A percentile compares a stretch with the other conserved stretches of the same genome.
Conservation (phyloP, 2,888 invertebrate species). For the Sinopyrophorus schimmeli region DNA sequence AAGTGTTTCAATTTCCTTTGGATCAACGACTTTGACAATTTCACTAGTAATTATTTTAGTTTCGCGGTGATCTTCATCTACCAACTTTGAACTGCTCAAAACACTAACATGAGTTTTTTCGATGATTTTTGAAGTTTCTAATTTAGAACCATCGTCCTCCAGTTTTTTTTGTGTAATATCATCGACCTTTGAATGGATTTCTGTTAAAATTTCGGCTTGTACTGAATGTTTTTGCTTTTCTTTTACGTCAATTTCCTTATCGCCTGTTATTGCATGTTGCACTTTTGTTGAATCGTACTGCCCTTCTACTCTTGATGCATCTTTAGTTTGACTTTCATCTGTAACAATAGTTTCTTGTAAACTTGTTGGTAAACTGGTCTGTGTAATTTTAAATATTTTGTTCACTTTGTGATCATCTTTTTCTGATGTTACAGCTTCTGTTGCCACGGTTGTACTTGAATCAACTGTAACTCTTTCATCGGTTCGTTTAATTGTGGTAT, state of each 20-base stretch:
- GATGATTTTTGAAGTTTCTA: conserved; percentile 28
- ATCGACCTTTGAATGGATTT: conserved; percentile 37
- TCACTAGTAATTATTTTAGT: conserved; percentile 39
- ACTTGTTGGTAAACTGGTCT: conserved; percentile 22
- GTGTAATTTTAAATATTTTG: conserved; percentile 30
- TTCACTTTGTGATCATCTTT: conserved; percentile 19
- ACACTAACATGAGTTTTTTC: conserved; percentile 32
- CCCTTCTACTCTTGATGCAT: conserved; percentile 31
- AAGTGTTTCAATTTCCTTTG: conserved; percentile 33
- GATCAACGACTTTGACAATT: conserved; percentile 35
- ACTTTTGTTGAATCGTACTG: conserved; percentile 31
- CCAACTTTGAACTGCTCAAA: conserved; percentile 27
- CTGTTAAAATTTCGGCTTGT: conserved; percentile 37
- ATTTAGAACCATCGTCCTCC: conserved; percentile 37
- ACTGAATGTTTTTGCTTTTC: conserved; percentile 27
- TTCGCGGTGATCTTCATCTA: conserved; percentile 39
- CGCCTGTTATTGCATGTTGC: conserved; percentile 31
- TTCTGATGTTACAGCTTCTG: conserved; percentile 20
- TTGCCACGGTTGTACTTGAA: conserved; percentile 16
- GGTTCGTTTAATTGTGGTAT: conserved; percentile 38
- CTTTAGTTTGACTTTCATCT: too few relatives aligned
- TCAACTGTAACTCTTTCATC: conserved; percentile 35
- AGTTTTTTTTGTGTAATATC: conserved; percentile 41
- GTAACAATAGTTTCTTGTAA: conserved; percentile 17
- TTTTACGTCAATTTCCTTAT: conserved; percentile 27